phyloP scores from a whole-genome alignment of 2,888 invertebrate genomes.

The Drepanosiphum platanoidis region DNA sequence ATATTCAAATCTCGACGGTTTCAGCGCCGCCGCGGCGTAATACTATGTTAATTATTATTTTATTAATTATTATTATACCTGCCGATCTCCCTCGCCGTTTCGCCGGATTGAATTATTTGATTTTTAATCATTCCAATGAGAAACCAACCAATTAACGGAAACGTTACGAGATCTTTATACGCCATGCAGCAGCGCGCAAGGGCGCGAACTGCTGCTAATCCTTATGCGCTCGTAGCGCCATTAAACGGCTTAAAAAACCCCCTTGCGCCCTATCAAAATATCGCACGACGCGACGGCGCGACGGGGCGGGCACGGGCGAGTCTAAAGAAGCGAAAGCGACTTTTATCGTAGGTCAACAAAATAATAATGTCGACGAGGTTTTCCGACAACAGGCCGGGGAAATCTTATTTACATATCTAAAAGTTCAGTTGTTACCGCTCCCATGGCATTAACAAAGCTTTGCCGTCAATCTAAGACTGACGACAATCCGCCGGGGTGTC shows the following conservation, averaged over 20 bases:
- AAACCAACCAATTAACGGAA: slow-evolving; percentile 54
- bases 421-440: slow-evolving; percentile 62
- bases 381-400: slow-evolving; percentile 32
- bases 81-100: slow-evolving; percentile 9
- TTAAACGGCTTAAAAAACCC: slow-evolving; percentile 50
- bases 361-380: slow-evolving; percentile 60
- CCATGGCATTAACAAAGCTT: slow-evolving; percentile 60
- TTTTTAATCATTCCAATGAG: slow-evolving; percentile 43
- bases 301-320: not conserved
- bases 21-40: not conserved
- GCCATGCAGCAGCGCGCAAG: too few relatives aligned
- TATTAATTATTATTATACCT: too few relatives aligned
- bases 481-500: slow-evolving; percentile 27
- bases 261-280: slow-evolving; percentile 20
- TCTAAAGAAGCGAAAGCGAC: slow-evolving; percentile 55
- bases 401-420: slow-evolving; percentile 62
- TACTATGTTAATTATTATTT: slow-evolving; percentile 40
- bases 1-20: not conserved
- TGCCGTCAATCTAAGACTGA: slow-evolving; percentile 61
- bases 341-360: slow-evolving; percentile 61
- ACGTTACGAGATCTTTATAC: slow-evolving; percentile 4
- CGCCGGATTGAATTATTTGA: slow-evolving; percentile 18
- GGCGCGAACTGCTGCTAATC: slow-evolving; percentile 46
- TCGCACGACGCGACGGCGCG: not conserved
- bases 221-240: slow-evolving; percentile 28